Percentiles rank a stretch among this genome's conserved stretches.
Evolutionary conservation across 2,888 invertebrate species (phyloP).

Genomic region (Andricus quercusramuli): DNA sequence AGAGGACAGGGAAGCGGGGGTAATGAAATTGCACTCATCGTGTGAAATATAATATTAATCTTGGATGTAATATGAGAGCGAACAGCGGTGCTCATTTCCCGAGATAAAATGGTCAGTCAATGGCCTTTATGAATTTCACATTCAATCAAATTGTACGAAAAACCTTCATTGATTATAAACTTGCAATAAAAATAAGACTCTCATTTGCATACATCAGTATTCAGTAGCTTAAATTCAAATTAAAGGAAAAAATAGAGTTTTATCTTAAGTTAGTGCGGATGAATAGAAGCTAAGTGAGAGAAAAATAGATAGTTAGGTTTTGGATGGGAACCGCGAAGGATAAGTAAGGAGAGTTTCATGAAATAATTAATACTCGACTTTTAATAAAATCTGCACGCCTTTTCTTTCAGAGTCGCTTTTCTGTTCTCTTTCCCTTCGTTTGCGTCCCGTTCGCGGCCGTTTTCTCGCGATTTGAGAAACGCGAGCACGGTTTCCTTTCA

Average conservation of each 20-base stretch:
- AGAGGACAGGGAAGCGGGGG: constrained; percentile 54
- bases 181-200: not conserved
- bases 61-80: constrained; percentile 72
- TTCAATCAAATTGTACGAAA: not conserved
- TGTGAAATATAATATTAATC: constrained; percentile 77
- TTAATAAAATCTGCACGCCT: constrained; percentile 68
- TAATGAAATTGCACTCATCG: constrained; percentile 77
- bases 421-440: not conserved
- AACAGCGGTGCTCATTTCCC: constrained; percentile 61
- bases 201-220: no score
- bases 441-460: constrained; percentile 8
- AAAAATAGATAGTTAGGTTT: not conserved
- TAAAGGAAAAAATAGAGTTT: no score
- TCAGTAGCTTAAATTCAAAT: no score
- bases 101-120: constrained; percentile 17
- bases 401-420: constrained; percentile 50
- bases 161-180: not conserved
- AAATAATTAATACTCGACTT: constrained; percentile 72
- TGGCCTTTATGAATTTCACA: constrained; percentile 1
- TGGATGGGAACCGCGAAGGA: constrained; percentile 62
- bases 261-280: not conserved
- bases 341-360: constrained; percentile 62
- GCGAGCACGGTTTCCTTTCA: constrained; percentile 51
- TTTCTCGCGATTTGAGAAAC: constrained; percentile 50
- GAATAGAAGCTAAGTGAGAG: not conserved